These are phyloP conservation scores for Tragelaphus imberbis DNA, from an alignment of 2,113 vertebrate genomes.

Conservation along the genomic window DNA sequence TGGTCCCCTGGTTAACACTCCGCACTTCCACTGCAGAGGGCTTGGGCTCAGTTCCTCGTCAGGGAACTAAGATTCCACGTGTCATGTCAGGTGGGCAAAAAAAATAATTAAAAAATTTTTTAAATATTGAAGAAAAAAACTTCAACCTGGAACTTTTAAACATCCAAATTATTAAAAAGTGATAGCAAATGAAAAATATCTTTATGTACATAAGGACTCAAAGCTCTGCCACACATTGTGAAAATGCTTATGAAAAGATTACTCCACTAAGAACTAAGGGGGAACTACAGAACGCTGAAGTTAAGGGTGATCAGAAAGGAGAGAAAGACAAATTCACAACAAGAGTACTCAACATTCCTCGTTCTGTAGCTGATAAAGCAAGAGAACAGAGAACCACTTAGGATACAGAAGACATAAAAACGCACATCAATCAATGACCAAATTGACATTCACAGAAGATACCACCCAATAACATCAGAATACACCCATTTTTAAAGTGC, in stretches of 20 bases:
- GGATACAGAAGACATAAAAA: neutral
- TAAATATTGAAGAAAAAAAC: neutral
- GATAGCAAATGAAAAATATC: neutral
- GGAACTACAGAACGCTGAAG: neutral
- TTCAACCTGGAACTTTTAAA: neutral
- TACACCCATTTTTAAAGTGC: neutral
- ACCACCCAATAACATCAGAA: neutral
- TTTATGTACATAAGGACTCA: neutral
- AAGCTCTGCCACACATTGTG: neutral
- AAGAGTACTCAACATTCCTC: neutral
- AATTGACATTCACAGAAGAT: neutral
- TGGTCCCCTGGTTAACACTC: neutral
- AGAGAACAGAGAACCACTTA: neutral
- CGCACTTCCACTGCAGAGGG: neutral
- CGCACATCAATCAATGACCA: neutral
- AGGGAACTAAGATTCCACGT: neutral
- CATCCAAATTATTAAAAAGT: neutral
- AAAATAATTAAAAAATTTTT: neutral
- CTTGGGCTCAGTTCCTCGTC: neutral
- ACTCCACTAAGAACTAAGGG: neutral
- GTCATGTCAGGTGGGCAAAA: neutral
- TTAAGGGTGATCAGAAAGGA: neutral
- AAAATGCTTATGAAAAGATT: neutral
- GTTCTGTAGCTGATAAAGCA: neutral
- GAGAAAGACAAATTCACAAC: neutral